Evolutionary conservation across 2,113 vertebrate genomes (phyloP).

Genomic region (Jacana jacana): DNA sequence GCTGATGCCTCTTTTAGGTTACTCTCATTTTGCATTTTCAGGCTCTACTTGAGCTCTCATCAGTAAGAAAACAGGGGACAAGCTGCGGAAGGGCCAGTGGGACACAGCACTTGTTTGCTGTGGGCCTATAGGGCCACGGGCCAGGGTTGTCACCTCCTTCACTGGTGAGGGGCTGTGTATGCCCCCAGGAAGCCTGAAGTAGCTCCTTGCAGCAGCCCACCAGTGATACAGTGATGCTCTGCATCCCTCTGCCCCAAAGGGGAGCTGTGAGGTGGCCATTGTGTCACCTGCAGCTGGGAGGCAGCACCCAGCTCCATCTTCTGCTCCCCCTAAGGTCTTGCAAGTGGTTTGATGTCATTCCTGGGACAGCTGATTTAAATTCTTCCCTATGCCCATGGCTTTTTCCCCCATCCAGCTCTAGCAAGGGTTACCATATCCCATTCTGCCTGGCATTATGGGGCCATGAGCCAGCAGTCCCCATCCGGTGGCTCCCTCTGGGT

Average conservation of each 20-base stretch:
- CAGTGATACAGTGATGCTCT: background rate
- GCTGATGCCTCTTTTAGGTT: background rate
- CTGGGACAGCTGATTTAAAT: background rate
- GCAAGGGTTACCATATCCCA: background rate
- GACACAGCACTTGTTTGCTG: rapidly evolving
- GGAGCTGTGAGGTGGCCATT: background rate
- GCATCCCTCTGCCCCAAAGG: background rate
- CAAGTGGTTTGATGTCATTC: background rate
- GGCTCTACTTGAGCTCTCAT: background rate
- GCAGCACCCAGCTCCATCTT: background rate
- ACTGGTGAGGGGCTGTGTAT: background rate
- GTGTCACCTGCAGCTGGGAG: background rate
- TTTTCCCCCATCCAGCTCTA: background rate
- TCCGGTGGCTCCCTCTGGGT: background rate
- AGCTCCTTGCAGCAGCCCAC: background rate
- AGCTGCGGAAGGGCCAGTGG: background rate
- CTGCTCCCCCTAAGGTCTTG: background rate
- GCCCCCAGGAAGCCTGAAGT: background rate
- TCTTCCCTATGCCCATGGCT: background rate
- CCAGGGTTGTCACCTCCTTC: background rate
- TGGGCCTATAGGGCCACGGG: background rate
- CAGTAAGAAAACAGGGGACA: background rate
- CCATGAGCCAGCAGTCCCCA: background rate
- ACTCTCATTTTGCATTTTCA: background rate
- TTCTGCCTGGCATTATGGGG: background rate